Percentiles rank a stretch among this genome's conserved stretches.
Evolutionary conservation across 2,888 invertebrate genomes (phyloP).

Genomic region (Spisula subtruncata): DNA sequence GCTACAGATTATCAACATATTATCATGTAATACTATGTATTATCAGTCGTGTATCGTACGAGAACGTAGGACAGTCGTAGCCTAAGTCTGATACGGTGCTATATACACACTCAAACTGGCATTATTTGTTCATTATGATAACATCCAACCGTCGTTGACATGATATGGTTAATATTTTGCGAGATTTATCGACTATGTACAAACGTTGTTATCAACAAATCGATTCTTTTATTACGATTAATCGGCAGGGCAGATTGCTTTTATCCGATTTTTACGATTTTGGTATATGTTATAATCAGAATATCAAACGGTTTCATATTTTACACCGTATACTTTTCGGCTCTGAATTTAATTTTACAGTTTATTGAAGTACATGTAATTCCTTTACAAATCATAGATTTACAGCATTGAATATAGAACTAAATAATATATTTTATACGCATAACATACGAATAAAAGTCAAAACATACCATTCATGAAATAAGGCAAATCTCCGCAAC

Average conservation of each 20-base stretch:
- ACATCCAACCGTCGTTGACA: conserved; percentile 29
- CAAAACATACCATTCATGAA: no score
- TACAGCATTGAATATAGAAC: no score
- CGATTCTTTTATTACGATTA: background rate
- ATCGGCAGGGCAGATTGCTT: background rate
- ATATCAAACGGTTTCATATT: no score
- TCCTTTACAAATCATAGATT: no score
- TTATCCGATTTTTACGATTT: background rate
- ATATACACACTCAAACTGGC: conserved; percentile 49
- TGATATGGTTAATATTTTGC: conserved; percentile 39
- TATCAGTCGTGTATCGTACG: no score
- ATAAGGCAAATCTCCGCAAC: no score
- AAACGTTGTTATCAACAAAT: conserved; percentile 7
- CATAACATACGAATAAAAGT: no score
- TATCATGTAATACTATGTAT: no score
- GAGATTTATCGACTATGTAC: background rate
- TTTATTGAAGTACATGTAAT: no score
- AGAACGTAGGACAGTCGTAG: background rate
- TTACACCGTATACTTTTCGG: no score
- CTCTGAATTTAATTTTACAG: no score
- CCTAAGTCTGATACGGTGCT: conserved; percentile 37
- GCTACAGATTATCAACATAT: background rate
- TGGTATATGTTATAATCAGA: background rate
- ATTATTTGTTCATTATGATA: conserved; percentile 49
- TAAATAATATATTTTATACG: no score